A percentile compares a stretch with the other conserved stretches of the same genome.
phyloP scores from a whole-genome alignment of 1,140 invertebrate genomes.

The Papilio helenus region DNA sequence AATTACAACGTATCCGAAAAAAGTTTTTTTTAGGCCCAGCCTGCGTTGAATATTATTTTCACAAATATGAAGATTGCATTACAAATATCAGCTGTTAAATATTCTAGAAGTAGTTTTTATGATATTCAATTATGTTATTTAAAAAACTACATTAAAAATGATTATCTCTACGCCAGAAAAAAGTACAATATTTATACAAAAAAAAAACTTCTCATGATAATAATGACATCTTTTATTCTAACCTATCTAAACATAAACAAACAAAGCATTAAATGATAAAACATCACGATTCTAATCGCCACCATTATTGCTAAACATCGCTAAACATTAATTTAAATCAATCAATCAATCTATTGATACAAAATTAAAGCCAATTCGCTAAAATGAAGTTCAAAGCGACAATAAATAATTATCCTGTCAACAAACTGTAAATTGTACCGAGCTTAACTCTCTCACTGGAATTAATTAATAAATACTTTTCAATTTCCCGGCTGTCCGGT shows the following conservation, averaged over 20 bases:
- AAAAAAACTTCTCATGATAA: too few species aligned
- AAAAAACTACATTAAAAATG: too few species aligned
- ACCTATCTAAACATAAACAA: neutral
- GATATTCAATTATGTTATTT: too few species aligned
- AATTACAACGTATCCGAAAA: conserved; percentile 15
- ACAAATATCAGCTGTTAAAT: neutral
- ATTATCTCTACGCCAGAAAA: neutral
- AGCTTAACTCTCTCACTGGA: conserved; percentile 4
- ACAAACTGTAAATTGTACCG: conserved; percentile 14
- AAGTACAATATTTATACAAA: neutral
- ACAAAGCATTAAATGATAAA: neutral
- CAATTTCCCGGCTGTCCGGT: conserved; percentile 19
- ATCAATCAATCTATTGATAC: neutral
- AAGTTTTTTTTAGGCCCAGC: neutral
- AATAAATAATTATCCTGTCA: conserved; percentile 28
- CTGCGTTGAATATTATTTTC: neutral
- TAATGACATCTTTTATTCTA: neutral
- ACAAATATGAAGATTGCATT: neutral
- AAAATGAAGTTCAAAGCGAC: conserved; percentile 19
- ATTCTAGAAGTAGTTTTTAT: neutral
- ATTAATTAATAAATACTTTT: conserved; percentile 29
- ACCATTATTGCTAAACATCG: neutral
- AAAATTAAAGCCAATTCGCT: conserved; percentile 19
- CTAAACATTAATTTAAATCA: conserved; percentile 2
- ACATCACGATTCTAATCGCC: neutral